Conservation (phyloP, 1,140 invertebrate species). For the Zaprionus gabonicus region DNA sequence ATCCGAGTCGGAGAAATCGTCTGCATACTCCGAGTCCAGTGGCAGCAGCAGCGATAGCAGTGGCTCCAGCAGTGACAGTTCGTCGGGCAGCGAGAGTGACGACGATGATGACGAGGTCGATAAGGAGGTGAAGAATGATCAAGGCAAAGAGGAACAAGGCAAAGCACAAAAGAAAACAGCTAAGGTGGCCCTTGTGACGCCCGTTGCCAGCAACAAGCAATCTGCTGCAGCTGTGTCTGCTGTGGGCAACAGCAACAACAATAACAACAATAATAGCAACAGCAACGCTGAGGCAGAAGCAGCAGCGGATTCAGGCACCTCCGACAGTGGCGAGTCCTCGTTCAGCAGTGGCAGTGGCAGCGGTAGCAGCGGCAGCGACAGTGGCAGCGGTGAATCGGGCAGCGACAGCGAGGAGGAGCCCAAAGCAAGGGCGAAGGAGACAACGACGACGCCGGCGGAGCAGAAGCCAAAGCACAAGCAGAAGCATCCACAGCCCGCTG, state of each 20-base stretch:
- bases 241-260: slow-evolving; percentile 54
- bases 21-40: slow-evolving; percentile 63
- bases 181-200: slow-evolving; percentile 6
- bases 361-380: slow-evolving; percentile 41
- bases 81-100: slow-evolving; percentile 62
- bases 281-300: slow-evolving; percentile 35
- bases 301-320: slow-evolving; percentile 61
- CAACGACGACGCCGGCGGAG: slow-evolving; percentile 24
- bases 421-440: not conserved
- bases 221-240: not conserved
- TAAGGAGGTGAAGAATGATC: slow-evolving; percentile 25
- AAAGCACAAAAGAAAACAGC: slow-evolving; percentile 33
- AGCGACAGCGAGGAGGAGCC: slow-evolving; percentile 25
- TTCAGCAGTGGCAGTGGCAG: slow-evolving; percentile 70
- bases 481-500: slow-evolving; percentile 27
- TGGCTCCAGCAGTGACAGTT: slow-evolving; percentile 63
- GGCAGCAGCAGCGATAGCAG: slow-evolving; percentile 49
- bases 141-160: not conserved
- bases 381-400: slow-evolving; percentile 20
- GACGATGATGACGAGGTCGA: slow-evolving; percentile 51
- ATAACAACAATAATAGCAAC: slow-evolving; percentile 66
- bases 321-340: slow-evolving; percentile 74
- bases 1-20: slow-evolving; percentile 81
- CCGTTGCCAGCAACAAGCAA: slow-evolving; percentile 8
- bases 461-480: slow-evolving; percentile 29